These are phyloP conservation scores for Tenebrio molitor DNA, from an alignment of 1,140 invertebrate species.

Conservation along the genomic window DNA sequence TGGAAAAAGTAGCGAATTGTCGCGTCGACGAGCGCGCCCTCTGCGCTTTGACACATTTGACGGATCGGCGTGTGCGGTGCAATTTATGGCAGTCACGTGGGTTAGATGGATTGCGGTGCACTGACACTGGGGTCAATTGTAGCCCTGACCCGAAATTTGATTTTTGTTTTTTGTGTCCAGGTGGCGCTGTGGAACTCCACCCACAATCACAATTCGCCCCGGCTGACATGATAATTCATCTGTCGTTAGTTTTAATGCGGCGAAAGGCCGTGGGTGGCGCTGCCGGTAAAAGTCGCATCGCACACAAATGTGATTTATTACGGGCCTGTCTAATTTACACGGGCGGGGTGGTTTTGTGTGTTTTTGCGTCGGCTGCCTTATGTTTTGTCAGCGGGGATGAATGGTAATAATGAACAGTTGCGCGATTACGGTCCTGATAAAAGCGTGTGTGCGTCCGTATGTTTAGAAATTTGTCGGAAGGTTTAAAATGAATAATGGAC, in stretches of 20 bases:
- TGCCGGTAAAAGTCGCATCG: constrained; percentile 4
- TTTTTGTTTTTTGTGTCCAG: no score
- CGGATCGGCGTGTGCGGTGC: no score
- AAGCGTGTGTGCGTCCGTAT: constrained; percentile 17
- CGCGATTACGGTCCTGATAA: constrained; percentile 30
- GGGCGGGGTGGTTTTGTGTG: constrained; percentile 13
- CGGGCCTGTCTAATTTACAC: constrained; percentile 35
- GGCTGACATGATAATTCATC: constrained; percentile 4
- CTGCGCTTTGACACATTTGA: no score
- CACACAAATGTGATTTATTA: constrained; percentile 23
- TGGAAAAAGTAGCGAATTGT: no score
- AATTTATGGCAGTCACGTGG: no score
- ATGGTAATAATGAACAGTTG: constrained; percentile 36
- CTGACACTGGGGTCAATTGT: no score
- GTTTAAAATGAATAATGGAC: constrained; percentile 39
- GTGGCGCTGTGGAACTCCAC: no score
- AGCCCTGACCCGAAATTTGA: no score
- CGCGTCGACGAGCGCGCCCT: no score
- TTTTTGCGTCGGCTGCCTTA: constrained; percentile 12
- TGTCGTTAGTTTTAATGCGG: constrained; percentile 14
- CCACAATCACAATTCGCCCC: no score
- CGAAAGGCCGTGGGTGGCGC: background rate
- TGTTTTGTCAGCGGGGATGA: constrained; percentile 22
- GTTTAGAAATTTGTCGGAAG: constrained; percentile 18
- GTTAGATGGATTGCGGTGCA: no score